Percentiles rank a stretch among this genome's conserved stretches.
phyloP scores from a whole-genome alignment of 1,140 invertebrate species.

The Arctopsyche grandis region DNA sequence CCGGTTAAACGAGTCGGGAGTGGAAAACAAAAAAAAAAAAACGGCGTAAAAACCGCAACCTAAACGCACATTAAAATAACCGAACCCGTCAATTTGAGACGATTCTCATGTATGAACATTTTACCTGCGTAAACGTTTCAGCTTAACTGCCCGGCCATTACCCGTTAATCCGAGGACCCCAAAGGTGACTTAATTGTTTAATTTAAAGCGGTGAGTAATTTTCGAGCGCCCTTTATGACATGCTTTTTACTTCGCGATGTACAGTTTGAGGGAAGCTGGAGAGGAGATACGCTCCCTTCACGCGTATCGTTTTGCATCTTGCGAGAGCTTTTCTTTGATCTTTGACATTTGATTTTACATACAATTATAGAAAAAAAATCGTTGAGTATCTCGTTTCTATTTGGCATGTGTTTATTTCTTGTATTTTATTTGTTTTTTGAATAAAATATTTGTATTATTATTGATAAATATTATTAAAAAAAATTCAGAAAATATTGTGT shows the following conservation, averaged over 20 bases:
- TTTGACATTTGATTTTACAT: not conserved
- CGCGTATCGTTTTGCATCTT: not conserved
- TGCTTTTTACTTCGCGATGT: no score
- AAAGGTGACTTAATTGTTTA: not conserved
- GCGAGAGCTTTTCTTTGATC: not conserved
- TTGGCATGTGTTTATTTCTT: no score
- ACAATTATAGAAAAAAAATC: no score
- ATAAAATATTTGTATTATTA: no score
- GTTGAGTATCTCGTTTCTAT: no score
- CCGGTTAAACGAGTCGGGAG: no score
- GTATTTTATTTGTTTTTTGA: no score
- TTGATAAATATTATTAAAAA: no score
- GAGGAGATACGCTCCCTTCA: not conserved
- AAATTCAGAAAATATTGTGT: no score
- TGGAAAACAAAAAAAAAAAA: no score
- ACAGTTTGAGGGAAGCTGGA: no score
- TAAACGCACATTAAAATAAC: conserved; percentile 1
- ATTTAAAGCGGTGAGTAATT: not conserved
- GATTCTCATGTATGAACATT: not conserved
- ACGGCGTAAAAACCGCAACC: not conserved
- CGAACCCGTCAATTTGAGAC: conserved; percentile 26
- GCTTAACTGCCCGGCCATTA: conserved; percentile 6
- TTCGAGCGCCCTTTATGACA: not conserved
- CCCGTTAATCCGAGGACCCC: not conserved
- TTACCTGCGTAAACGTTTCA: conserved; percentile 19